Conservation (phyloP, 2,797 vertebrate species). For the Sciurus carolinensis region DNA sequence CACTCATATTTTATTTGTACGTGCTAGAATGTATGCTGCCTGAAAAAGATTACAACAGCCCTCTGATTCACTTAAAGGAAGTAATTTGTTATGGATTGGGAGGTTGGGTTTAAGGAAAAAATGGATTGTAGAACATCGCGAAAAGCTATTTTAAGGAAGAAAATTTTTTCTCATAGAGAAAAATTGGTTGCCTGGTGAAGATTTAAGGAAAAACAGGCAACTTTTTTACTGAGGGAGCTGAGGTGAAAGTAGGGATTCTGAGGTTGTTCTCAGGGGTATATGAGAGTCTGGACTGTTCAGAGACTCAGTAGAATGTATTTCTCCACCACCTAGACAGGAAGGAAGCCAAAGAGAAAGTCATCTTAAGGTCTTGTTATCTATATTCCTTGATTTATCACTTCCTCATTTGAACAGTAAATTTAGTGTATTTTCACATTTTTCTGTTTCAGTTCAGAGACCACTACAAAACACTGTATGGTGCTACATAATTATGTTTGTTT, state of each 20-base stretch:
- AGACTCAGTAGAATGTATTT: not conserved
- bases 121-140: slow-evolving; percentile 16
- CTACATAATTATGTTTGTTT: not conserved
- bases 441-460: not conserved
- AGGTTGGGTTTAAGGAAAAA: slow-evolving; percentile 55
- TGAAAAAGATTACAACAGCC: slow-evolving; percentile 66
- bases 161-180: not conserved
- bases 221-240: not conserved
- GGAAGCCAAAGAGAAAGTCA: not conserved
- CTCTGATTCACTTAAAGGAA: slow-evolving; percentile 73
- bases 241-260: not conserved
- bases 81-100: slow-evolving; percentile 63
- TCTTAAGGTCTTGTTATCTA: not conserved
- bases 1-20: slow-evolving; percentile 73
- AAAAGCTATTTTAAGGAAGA: slow-evolving; percentile 58
- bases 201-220: slow-evolving; percentile 58
- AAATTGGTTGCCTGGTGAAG: slow-evolving; percentile 57
- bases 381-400: not conserved
- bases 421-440: slow-evolving; percentile 21
- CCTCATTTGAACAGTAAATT: not conserved
- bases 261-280: not conserved
- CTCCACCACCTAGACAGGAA: not conserved
- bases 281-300: not conserved
- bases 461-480: not conserved
- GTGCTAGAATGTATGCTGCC: slow-evolving; percentile 55